Percentiles rank a stretch among this genome's conserved stretches.
phyloP scores from a whole-genome alignment of 2,113 vertebrate species.

The Tetrax tetrax region DNA sequence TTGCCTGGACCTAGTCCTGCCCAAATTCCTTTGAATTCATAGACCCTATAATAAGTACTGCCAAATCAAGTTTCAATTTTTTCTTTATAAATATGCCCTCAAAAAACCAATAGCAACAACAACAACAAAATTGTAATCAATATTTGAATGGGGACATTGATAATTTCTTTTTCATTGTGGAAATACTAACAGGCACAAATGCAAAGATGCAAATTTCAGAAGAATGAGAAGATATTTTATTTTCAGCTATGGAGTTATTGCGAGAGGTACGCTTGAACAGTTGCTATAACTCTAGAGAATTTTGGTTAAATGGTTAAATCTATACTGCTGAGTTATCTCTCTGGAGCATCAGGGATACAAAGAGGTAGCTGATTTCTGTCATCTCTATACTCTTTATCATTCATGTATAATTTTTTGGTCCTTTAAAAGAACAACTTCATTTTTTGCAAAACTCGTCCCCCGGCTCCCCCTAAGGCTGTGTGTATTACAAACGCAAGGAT shows the following conservation, averaged over 20 bases:
- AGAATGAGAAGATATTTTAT: neutral
- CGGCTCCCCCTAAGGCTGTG: neutral
- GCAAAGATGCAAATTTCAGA: neutral
- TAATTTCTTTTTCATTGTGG: neutral
- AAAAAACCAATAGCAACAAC: neutral
- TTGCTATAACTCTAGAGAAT: neutral
- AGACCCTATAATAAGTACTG: neutral
- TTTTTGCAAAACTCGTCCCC: neutral
- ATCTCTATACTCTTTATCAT: neutral
- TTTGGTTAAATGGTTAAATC: neutral
- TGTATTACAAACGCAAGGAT: neutral
- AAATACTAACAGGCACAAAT: neutral
- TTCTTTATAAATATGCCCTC: neutral
- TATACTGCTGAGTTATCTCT: neutral
- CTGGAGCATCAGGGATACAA: neutral
- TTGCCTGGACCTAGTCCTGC: neutral
- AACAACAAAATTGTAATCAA: neutral
- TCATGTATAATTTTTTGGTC: neutral
- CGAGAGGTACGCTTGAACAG: neutral
- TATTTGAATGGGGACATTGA: neutral
- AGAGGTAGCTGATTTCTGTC: neutral
- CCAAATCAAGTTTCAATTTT: neutral
- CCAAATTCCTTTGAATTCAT: neutral
- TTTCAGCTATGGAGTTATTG: neutral
- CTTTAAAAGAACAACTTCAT: neutral